Evolutionary conservation across 2,888 invertebrate genomes (phyloP).

Genomic region (Meteorus colon): DNA sequence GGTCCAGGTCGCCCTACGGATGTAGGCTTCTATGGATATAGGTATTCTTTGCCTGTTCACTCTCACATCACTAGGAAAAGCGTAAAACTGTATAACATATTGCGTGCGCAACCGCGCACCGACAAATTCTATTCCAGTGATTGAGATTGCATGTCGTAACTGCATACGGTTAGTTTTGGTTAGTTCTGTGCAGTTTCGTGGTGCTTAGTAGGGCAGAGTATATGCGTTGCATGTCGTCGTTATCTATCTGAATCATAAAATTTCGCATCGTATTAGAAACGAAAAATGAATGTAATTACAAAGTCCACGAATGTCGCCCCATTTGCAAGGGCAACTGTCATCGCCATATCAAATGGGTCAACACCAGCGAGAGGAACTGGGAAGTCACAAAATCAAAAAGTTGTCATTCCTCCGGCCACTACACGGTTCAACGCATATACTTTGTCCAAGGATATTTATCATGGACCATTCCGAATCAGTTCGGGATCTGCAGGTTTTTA

Average conservation of each 20-base stretch:
- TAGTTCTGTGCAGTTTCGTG: too few relatives aligned
- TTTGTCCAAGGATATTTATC: conserved; percentile 77
- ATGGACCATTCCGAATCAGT: conserved; percentile 77
- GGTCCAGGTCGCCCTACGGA: too few relatives aligned
- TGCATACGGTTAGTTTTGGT: too few relatives aligned
- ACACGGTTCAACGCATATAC: conserved; percentile 76
- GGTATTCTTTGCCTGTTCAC: too few relatives aligned
- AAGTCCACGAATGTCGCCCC: conserved; percentile 80
- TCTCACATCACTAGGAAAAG: too few relatives aligned
- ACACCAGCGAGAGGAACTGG: conserved; percentile 76
- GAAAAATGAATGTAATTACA: conserved; percentile 81
- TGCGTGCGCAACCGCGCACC: too few relatives aligned
- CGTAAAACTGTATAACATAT: too few relatives aligned
- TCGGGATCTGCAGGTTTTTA: conserved; percentile 78
- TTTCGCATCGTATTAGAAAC: background rate
- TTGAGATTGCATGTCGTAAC: too few relatives aligned
- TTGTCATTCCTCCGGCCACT: conserved; percentile 69
- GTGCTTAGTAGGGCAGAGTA: too few relatives aligned
- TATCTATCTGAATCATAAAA: background rate
- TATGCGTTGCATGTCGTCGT: too few relatives aligned
- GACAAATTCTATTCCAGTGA: too few relatives aligned
- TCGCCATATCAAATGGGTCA: conserved; percentile 81
- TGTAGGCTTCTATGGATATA: too few relatives aligned
- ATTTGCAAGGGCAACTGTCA: conserved; percentile 81
- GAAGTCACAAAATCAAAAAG: conserved; percentile 75